Percentiles rank a stretch among this genome's conserved stretches.
These are phyloP conservation scores for Dallia pectoralis DNA, from an alignment of 2,797 vertebrate genomes.

Conservation along the genomic window DNA sequence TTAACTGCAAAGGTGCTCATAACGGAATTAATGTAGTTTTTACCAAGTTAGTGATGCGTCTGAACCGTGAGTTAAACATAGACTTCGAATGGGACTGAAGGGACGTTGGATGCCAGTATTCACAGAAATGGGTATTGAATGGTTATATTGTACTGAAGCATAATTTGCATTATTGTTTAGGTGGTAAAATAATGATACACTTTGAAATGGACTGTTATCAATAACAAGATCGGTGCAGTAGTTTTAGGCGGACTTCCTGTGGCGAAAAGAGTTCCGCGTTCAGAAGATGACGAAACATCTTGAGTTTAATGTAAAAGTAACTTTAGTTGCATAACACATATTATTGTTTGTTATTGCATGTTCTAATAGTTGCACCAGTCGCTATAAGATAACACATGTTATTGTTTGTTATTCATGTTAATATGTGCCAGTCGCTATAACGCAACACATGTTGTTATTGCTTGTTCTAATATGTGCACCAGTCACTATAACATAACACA, in stretches of 20 bases:
- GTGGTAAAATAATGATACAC: background rate
- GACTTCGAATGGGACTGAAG: slow-evolving; percentile 25
- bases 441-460: background rate
- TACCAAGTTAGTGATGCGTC: background rate
- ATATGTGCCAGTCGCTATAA: too few species aligned
- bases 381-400: too few species aligned
- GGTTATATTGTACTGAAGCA: slow-evolving; percentile 22
- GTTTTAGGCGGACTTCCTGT: slow-evolving; percentile 54
- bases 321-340: background rate
- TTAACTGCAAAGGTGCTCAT: background rate
- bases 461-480: background rate
- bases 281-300: slow-evolving; percentile 41
- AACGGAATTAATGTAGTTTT: background rate
- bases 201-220: background rate
- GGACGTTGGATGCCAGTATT: slow-evolving; percentile 42
- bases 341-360: background rate
- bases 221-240: background rate
- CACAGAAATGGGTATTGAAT: slow-evolving; percentile 5
- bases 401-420: too few species aligned
- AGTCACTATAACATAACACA: too few species aligned
- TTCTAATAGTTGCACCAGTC: background rate
- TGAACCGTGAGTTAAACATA: background rate
- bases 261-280: slow-evolving; percentile 74
- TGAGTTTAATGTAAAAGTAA: background rate
- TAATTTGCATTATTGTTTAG: background rate